Evolutionary conservation across 2,888 invertebrate genomes (phyloP).

Genomic region (Hirtodrosophila trivittata): DNA sequence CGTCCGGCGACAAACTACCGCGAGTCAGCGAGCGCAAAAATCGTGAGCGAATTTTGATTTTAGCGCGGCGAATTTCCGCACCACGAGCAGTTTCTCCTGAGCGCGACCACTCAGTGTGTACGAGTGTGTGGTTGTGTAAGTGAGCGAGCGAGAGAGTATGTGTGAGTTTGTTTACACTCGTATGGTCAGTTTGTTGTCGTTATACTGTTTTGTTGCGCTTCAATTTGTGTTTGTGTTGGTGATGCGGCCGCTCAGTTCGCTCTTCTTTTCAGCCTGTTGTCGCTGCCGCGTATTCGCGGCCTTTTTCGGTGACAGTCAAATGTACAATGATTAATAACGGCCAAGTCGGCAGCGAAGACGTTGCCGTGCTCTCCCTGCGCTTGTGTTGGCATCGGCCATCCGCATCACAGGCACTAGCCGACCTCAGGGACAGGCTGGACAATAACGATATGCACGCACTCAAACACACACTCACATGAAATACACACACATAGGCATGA

Average conservation of each 20-base stretch:
- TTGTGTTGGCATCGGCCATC: conserved; percentile 58
- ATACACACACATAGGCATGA: conserved; percentile 40
- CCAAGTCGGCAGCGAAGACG: conserved; percentile 76
- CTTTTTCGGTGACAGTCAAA: conserved; percentile 83
- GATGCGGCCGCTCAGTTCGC: conserved; percentile 36
- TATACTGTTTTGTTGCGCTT: conserved; percentile 54
- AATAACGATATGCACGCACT: conserved; percentile 34
- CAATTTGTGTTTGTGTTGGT: conserved; percentile 19
- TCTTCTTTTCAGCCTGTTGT: conserved; percentile 44
- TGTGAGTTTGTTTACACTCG: conserved; percentile 64
- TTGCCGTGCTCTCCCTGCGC: conserved; percentile 60
- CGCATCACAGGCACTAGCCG: conserved; percentile 47
- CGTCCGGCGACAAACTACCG: conserved; percentile 81
- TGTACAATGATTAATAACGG: conserved; percentile 84
- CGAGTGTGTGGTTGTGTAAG: conserved; percentile 16
- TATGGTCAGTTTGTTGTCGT: conserved; percentile 75
- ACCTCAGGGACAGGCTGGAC: conserved; percentile 59
- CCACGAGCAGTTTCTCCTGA: conserved; percentile 62
- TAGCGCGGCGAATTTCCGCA: conserved; percentile 79
- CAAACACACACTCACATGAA: conserved; percentile 36
- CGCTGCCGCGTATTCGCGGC: conserved; percentile 77
- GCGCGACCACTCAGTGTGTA: conserved; percentile 44
- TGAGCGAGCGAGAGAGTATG: conserved; percentile 36
- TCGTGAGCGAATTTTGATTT: conserved; percentile 81
- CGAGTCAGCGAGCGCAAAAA: conserved; percentile 68